Evolutionary conservation across 92 coral and sea anemone genomes (phyloP), one percentile per base, ranked within the genome.

Genomic region (Phenganax marumi): DNA sequence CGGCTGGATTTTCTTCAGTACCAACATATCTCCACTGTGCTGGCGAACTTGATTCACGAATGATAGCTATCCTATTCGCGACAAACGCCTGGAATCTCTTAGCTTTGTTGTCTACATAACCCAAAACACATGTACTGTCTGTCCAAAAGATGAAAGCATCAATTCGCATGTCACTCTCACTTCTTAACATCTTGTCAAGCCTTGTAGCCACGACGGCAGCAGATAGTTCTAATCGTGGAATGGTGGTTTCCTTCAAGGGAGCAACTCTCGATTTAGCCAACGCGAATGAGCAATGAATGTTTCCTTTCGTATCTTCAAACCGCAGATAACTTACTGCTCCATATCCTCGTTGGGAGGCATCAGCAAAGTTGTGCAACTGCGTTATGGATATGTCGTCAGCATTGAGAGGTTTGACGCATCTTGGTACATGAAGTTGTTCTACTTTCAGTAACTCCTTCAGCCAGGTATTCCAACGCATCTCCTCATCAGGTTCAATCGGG

Each of bases 101-200:
- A 73, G 72, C 80, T 9, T 14, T 62, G 50, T 79, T 84, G 21
- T n/a, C n/a, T 12, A 84, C 82, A 74, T 86, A 86, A 6, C 81
- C 75, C 21, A 71, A 75, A 25, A 86, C 87, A 43, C 87, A 86
- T 13, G 87, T 75, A 53, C 86, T 86, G 54, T 86, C 89, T 43
- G 86, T 86, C 89, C 87, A 86, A 76, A 82, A 82, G 52, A 21
- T 66, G 19, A 86, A 81, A 43, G 17, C 61, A 49, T 82, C 60
- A 8, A 82, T 46, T 47, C 52, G n/a, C 22, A 72, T 11, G 63
- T 56, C 63, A 19, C 17, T 56, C 74, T 84, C 87, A 18, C 63
- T 62, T 52, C 52, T 48, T 23, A 75, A 26, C 89, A 81, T 86
- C 39, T 74, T 75, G 12, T 84, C 75, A 61, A 63, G 52, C 53